phyloP scores from a whole-genome alignment of 2,797 vertebrate genomes.

The Scarus forsteni region DNA sequence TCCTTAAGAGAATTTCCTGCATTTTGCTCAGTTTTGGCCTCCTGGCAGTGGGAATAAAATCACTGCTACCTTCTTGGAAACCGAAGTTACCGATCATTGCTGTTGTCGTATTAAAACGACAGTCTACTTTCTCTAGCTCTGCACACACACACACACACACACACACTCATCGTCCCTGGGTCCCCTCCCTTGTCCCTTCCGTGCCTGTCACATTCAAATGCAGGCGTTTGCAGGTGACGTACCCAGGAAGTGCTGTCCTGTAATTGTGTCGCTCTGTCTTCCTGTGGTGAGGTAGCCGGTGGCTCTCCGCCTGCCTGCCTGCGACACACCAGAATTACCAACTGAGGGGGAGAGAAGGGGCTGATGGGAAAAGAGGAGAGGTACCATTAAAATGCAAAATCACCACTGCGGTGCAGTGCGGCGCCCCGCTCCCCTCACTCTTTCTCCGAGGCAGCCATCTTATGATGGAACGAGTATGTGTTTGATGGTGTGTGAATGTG shows the following conservation, averaged over 20 bases:
- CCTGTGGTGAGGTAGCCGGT: conserved; percentile 68
- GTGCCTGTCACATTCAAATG: conserved; percentile 78
- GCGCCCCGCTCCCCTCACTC: conserved; percentile 65
- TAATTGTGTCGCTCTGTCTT: conserved; percentile 80
- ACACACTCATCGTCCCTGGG: conserved; percentile 30
- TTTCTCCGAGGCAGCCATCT: conserved; percentile 80
- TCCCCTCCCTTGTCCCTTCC: conserved; percentile 33
- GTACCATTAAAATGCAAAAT: conserved; percentile 86
- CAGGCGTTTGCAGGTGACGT: conserved; percentile 76
- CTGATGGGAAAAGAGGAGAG: conserved; percentile 45
- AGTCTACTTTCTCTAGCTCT: conserved; percentile 33
- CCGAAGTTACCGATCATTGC: too few relatives aligned
- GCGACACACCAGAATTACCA: conserved; percentile 73
- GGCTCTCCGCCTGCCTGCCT: conserved; percentile 53
- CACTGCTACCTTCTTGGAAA: too few relatives aligned
- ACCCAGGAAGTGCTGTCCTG: conserved; percentile 73
- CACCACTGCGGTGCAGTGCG: conserved; percentile 75
- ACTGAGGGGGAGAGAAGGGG: conserved; percentile 37
- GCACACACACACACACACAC: conserved; percentile 23
- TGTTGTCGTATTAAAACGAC: conserved; percentile 49
- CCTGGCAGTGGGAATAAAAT: too few relatives aligned
- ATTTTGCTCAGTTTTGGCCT: too few relatives aligned
- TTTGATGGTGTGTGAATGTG: conserved; percentile 81
- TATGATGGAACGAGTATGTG: conserved; percentile 77
- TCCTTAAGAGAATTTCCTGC: too few relatives aligned